phyloP scores from a whole-genome alignment of 2,888 invertebrate species.

The Mellilla xanthometata region DNA sequence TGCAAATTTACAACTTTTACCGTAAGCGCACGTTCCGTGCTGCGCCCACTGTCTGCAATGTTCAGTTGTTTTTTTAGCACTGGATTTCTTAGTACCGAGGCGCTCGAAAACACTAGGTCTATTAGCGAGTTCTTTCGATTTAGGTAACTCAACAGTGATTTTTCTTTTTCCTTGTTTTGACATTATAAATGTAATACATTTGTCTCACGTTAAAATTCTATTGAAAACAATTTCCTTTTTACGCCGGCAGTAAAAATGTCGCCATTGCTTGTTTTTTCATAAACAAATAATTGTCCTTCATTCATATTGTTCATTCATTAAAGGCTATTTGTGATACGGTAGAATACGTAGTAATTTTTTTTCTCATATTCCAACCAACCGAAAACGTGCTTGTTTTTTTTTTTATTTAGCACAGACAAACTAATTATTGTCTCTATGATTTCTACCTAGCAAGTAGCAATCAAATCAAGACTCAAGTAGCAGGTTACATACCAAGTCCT shows the following conservation, averaged over 20 bases:
- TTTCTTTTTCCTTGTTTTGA: slow-evolving; percentile 88
- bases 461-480: too few species aligned
- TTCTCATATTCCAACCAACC: neutral
- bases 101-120: slow-evolving; percentile 93
- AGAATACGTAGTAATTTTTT: neutral
- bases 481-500: too few species aligned
- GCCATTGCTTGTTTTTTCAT: slow-evolving; percentile 46
- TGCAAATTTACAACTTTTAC: slow-evolving; percentile 90
- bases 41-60: slow-evolving; percentile 90
- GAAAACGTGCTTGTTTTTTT: neutral
- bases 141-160: slow-evolving; percentile 89
- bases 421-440: too few species aligned
- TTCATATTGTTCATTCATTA: neutral
- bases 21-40: slow-evolving; percentile 90
- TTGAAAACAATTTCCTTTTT: slow-evolving; percentile 43
- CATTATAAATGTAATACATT: slow-evolving; percentile 79
- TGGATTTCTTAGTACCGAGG: slow-evolving; percentile 88
- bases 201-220: slow-evolving; percentile 58
- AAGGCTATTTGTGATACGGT: neutral
- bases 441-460: too few species aligned
- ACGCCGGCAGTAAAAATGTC: slow-evolving; percentile 41
- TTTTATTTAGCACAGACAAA: too few species aligned
- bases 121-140: slow-evolving; percentile 84
- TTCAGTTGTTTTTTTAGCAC: slow-evolving; percentile 83
- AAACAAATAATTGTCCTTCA: slow-evolving; percentile 1